phyloP scores from a whole-genome alignment of 2,797 vertebrate genomes.

The Aphelocoma californica region DNA sequence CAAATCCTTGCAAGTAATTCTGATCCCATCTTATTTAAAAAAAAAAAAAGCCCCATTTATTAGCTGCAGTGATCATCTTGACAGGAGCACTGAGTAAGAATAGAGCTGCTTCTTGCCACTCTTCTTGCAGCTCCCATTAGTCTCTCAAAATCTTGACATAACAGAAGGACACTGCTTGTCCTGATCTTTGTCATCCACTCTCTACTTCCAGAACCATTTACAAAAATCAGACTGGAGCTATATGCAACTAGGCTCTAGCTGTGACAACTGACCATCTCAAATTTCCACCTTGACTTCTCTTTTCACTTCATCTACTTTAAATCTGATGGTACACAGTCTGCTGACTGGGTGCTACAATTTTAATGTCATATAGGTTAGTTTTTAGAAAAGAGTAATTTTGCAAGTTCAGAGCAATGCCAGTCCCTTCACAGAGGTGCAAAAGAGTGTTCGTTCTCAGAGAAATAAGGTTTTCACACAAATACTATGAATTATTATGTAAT shows the following conservation, averaged over 20 bases:
- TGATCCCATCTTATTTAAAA: neutral
- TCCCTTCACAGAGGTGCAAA: neutral
- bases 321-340: neutral
- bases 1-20: neutral
- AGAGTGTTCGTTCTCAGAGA: neutral
- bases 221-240: neutral
- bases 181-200: neutral
- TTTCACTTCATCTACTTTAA: neutral
- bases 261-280: neutral
- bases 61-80: neutral
- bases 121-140: neutral
- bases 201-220: neutral
- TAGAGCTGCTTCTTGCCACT: neutral
- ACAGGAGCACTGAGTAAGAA: neutral
- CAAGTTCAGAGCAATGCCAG: neutral
- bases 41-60: neutral
- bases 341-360: neutral
- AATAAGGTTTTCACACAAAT: neutral
- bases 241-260: neutral
- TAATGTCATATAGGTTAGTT: neutral
- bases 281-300: neutral
- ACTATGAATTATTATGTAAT: neutral
- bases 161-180: neutral
- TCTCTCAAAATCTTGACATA: neutral
- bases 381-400: neutral